phyloP scores from a whole-genome alignment of 2,113 vertebrate species.

The Muntiacus reevesi region DNA sequence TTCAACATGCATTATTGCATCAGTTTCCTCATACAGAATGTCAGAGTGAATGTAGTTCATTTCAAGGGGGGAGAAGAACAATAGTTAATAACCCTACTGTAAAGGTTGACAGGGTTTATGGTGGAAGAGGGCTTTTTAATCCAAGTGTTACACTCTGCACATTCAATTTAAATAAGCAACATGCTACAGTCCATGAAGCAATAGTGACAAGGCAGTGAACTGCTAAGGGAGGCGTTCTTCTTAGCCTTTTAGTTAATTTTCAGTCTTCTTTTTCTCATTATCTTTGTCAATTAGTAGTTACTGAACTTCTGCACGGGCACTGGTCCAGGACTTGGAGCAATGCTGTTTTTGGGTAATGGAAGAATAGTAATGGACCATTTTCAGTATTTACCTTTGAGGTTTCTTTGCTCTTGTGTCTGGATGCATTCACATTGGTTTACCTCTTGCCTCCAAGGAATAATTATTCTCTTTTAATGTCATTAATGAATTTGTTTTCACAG shows the following conservation, averaged over 20 bases:
- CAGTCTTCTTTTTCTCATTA: slow-evolving; percentile 26
- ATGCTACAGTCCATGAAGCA: neutral
- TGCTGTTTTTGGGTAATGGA: neutral
- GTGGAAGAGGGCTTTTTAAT: neutral
- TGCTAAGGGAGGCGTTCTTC: neutral
- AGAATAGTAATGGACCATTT: neutral
- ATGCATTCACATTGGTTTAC: neutral
- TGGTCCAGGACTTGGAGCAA: neutral
- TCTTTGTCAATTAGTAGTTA: slow-evolving; percentile 28
- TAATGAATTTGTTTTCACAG: neutral
- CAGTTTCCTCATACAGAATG: neutral
- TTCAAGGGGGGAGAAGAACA: neutral
- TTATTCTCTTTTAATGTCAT: slow-evolving; percentile 7
- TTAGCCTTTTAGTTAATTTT: neutral
- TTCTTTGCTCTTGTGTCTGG: neutral
- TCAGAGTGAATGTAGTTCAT: neutral
- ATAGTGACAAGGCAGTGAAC: neutral
- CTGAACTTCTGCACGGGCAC: neutral
- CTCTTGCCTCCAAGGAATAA: neutral
- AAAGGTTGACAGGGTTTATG: neutral
- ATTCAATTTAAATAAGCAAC: neutral
- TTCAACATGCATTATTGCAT: neutral
- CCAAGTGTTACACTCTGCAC: neutral
- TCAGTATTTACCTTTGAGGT: neutral
- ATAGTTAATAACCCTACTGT: neutral